Conservation (phyloP, 2,888 invertebrate genomes). For the Ectemnius continuus region DNA sequence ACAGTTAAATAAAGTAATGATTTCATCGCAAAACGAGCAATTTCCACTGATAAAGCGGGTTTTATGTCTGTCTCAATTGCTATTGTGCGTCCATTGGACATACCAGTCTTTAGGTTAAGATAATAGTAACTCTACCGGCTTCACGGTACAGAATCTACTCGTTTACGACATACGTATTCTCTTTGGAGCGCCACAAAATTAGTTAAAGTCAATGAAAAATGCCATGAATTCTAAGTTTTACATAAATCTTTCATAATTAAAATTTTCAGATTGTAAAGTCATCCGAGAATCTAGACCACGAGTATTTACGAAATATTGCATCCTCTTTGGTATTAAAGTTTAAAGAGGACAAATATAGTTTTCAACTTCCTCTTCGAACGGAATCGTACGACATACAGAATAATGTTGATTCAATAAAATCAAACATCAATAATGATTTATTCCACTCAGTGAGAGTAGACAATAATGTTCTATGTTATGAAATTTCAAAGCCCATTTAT, state of each 20-base stretch:
- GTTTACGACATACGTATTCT: neutral
- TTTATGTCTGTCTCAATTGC: neutral
- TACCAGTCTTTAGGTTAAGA: too few species aligned
- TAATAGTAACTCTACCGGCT: neutral
- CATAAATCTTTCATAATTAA: neutral
- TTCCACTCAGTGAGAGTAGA: constrained; percentile 45
- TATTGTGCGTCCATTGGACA: too few species aligned
- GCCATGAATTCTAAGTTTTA: too few species aligned
- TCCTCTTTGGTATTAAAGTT: constrained; percentile 56
- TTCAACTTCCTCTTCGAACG: constrained; percentile 62
- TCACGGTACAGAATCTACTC: neutral
- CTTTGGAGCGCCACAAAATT: too few species aligned
- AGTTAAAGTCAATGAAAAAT: too few species aligned
- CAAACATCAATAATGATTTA: constrained; percentile 46
- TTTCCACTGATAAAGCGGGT: neutral
- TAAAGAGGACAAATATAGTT: constrained; percentile 54
- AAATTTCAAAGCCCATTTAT: constrained; percentile 76
- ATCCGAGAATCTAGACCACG: constrained; percentile 49
- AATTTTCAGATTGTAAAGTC: constrained; percentile 63
- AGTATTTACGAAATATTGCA: constrained; percentile 42
- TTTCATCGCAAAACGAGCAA: too few species aligned
- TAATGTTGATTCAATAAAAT: constrained; percentile 36
- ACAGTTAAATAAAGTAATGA: too few species aligned
- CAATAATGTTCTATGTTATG: constrained; percentile 66
- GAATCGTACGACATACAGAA: constrained; percentile 55